Evolutionary conservation across 2,888 invertebrate genomes (phyloP), one percentile per base, ranked within the genome.

Genomic region (Latrodectus hesperus): DNA sequence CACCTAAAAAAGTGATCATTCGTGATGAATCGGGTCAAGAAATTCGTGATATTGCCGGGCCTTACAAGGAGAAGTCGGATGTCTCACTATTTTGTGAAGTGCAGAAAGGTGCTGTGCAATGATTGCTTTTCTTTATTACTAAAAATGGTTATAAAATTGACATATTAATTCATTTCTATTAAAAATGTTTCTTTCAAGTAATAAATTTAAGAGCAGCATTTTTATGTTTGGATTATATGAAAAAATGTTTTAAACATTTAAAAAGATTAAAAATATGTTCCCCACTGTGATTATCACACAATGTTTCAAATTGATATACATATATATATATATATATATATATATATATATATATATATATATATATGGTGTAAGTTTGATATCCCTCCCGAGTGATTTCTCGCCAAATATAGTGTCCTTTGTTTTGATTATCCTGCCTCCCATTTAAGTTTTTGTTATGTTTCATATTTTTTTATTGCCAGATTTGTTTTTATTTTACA

Each of bases 21-120:
- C 82, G 78, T 53, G 87, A 88, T 53, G 87, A 88, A 52, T 83
- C 74, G 16, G 82, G 78, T 12, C 82, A 88, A 88, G 87, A 88
- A 17, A 77, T 88, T 70, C 77, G 87, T 70, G 82, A 88, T 64
- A 74, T 82, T 38, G 87, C 87, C 22, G 87, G 87, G 71, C 87
- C 87, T 88, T 88, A 88, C 68, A 82, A 78, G 78, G 87, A 88
- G 74, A 82, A 83, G 17, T 78, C 77, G 9, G 83, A 88, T 17
- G 70, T 88, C 14, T 78, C 78, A 55, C 22, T 88, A 14, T 83
- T 55, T 26, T 88, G 87, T 26, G 87, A 88, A 83, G 87, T 82
- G 38, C 87, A 88, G 53, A 83, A 74, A 83, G 87, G 87, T 88
- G 78, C 4, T 22, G 11, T 2, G 10, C n/a, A 12, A 26, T 17